A percentile compares a stretch with the other conserved stretches of the same genome.
These are phyloP conservation scores for Epinephelus cyanopodus DNA, from an alignment of 2,113 vertebrate species.

Conservation along the genomic window DNA sequence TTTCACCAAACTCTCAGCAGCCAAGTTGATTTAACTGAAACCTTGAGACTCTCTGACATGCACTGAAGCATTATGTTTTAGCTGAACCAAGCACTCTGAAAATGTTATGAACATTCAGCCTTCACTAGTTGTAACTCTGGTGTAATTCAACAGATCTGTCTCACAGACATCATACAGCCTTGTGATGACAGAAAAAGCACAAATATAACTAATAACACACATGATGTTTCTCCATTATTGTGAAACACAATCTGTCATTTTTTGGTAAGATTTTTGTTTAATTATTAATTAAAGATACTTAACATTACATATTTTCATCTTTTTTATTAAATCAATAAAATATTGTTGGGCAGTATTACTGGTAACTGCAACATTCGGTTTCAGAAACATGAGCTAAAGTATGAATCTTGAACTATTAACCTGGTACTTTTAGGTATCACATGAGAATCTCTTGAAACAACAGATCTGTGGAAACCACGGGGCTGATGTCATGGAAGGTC, in stretches of 20 bases:
- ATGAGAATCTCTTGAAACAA: conserved; percentile 27
- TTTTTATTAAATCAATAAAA: not conserved
- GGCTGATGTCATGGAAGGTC: conserved; percentile 83
- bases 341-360: too few relatives aligned
- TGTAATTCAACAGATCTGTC: too few relatives aligned
- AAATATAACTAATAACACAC: not conserved
- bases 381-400: not conserved
- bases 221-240: too few relatives aligned
- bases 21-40: not conserved
- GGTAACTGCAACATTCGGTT: not conserved
- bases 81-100: not conserved
- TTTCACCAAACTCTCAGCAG: too few relatives aligned
- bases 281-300: too few relatives aligned
- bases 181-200: not conserved
- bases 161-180: not conserved
- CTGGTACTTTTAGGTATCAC: conserved; percentile 17
- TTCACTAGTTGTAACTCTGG: too few relatives aligned
- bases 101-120: too few relatives aligned
- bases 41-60: not conserved
- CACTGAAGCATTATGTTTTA: not conserved
- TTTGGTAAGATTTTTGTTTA: not conserved
- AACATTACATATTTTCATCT: not conserved
- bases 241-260: not conserved
- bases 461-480: conserved; percentile 75
- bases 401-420: conserved; percentile 19